Base-by-base conservation (phyloP, 1,140 invertebrate genomes). In the Philopotamus ludificatus region DNA sequence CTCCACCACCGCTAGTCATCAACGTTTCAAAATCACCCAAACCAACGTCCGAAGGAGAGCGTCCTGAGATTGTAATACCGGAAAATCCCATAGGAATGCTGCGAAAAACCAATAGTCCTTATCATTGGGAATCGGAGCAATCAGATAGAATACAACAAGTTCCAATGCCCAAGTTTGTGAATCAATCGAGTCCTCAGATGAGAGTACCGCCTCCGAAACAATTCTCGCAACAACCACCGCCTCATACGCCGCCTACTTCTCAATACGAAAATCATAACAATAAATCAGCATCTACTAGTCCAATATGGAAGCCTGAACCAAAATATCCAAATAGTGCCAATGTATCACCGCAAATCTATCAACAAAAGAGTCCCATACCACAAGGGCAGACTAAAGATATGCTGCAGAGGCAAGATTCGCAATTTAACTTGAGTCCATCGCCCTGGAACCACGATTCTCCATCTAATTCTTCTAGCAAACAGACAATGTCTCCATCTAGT, bases 11-110 rank as follows among this genome's bases (percentile, higher is more conserved):
- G 1, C 76, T 77, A 67, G 72, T 73, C 16, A 74, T 77, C 44
- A 81, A 80, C 74, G 72, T 74, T 66, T 60, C 73, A 57, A 75
- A 76, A 68, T 80, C 82, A 67, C 71, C 72, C 44, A 62, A 68
- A 15, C 66, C 76, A 47, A 57, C 67, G 18, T 70, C 63, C 18
- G 70, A 72, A 16, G 80, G 77, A 58, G 81, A 77, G 74, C 76
- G 86, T 53, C 86, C 86, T 20, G 86, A 87, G 75, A 87, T 87
- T 70, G 86, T 86, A 9, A 87, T 87, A 26, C 86, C 86, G 7
- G 77, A 86, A 49, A 87, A 87, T 74, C 86, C 86, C 1, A 87
- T 87, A 73, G 83, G 79, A 53, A 81, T 81, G 79, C 67, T 81
- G 41, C 73, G 79, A 55, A 81, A 81, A 76, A 81, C 79, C 4